These are phyloP conservation scores for Zaprionus bogoriensis DNA, from an alignment of 2,888 invertebrate species.

Conservation along the genomic window DNA sequence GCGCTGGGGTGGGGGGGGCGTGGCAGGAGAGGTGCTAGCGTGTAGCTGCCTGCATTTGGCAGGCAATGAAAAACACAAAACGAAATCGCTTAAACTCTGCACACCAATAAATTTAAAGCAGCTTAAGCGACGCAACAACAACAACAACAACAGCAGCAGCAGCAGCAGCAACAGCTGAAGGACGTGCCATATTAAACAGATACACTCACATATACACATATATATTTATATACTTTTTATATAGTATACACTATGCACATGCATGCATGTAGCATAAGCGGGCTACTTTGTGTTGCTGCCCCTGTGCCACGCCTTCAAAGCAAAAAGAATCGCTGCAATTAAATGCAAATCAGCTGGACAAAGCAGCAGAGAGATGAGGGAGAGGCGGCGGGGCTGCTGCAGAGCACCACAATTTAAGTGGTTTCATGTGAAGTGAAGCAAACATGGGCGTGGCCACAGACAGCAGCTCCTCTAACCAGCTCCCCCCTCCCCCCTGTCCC, in stretches of 20 bases:
- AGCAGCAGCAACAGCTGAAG: conserved; percentile 3
- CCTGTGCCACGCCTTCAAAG: conserved; percentile 17
- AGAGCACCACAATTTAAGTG: conserved; percentile 27
- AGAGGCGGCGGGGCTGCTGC: no score
- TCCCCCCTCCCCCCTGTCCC: no score
- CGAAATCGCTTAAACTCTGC: conserved; percentile 72
- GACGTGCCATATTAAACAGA: background rate
- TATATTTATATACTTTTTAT: background rate
- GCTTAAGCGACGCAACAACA: conserved; percentile 70
- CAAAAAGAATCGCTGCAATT: conserved; percentile 62
- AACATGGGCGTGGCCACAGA: conserved; percentile 49
- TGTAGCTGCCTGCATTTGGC: conserved; percentile 31
- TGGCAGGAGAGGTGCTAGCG: background rate
- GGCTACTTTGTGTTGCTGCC: conserved; percentile 19
- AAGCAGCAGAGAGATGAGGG: conserved; percentile 5
- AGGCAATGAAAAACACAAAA: conserved; percentile 50
- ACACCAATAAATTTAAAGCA: conserved; percentile 78
- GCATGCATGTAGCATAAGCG: background rate
- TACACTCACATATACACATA: background rate
- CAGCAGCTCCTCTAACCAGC: no score
- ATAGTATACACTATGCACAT: background rate
- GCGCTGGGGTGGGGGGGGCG: background rate
- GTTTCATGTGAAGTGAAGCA: conserved; percentile 35
- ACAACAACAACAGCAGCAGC: conserved; percentile 28
- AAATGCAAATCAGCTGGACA: conserved; percentile 75